phyloP scores from a whole-genome alignment of 2,888 invertebrate genomes.

The Drosophila anomalipes region DNA sequence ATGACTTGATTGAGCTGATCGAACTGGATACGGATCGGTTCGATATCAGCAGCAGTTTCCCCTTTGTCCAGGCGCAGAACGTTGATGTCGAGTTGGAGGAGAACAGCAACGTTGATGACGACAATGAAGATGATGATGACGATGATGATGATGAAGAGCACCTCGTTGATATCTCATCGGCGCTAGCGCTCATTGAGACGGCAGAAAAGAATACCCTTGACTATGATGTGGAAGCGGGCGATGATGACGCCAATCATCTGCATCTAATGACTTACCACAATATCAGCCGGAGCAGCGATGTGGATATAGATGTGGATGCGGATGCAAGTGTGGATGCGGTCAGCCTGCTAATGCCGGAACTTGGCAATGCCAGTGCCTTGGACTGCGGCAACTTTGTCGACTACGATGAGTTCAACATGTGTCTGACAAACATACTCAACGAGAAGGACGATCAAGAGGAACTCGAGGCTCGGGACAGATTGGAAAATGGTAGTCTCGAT shows the following conservation, averaged over 20 bases:
- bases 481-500: conserved; percentile 13
- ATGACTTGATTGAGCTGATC: conserved; percentile 70
- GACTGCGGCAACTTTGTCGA: conserved; percentile 81
- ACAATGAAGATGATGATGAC: conserved; percentile 30
- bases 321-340: conserved; percentile 68
- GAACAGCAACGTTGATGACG: conserved; percentile 38
- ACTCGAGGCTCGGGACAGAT: conserved; percentile 26
- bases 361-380: conserved; percentile 63
- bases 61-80: conserved; percentile 82
- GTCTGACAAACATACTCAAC: conserved; percentile 79
- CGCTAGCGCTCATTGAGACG: conserved; percentile 45
- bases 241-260: conserved; percentile 59
- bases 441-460: conserved; percentile 72
- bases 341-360: conserved; percentile 75
- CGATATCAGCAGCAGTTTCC: conserved; percentile 65
- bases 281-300: conserved; percentile 41
- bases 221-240: conserved; percentile 44
- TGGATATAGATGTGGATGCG: conserved; percentile 35
- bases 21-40: conserved; percentile 62
- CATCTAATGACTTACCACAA: conserved; percentile 65
- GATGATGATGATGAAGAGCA: conserved; percentile 23
- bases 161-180: conserved; percentile 55
- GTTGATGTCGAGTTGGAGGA: conserved; percentile 40
- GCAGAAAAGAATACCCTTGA: conserved; percentile 34
- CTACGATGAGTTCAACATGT: conserved; percentile 83